Percentiles rank a stretch among this genome's conserved stretches.
Conservation (phyloP, 2,797 vertebrate species). For the Hybognathus amarus region DNA sequence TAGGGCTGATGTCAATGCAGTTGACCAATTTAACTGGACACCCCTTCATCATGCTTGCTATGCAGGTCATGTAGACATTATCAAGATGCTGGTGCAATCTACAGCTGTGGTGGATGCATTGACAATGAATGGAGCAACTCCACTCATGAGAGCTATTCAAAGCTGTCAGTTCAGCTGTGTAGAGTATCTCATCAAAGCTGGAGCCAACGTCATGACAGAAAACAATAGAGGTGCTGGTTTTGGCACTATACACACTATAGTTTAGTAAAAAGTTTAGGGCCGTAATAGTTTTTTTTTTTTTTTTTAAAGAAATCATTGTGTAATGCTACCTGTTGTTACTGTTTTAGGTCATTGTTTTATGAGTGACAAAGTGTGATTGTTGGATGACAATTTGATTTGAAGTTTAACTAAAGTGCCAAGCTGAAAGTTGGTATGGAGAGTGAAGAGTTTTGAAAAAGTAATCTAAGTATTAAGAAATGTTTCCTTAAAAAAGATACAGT, state of each 20-base stretch:
- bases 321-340: too few species aligned
- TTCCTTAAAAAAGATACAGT: too few species aligned
- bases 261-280: neutral
- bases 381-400: too few species aligned
- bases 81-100: constrained; percentile 75
- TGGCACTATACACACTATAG: too few species aligned
- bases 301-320: neutral
- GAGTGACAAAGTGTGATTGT: too few species aligned
- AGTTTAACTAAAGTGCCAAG: too few species aligned
- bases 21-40: constrained; percentile 87
- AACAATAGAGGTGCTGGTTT: constrained; percentile 78
- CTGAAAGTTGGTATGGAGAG: too few species aligned
- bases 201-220: constrained; percentile 74
- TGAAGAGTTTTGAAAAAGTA: too few species aligned
- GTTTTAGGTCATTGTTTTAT: too few species aligned
- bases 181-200: constrained; percentile 75
- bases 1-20: constrained; percentile 78
- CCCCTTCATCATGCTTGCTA: constrained; percentile 86
- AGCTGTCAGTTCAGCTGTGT: constrained; percentile 79
- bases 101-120: constrained; percentile 77
- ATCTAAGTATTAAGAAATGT: too few species aligned
- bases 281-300: neutral
- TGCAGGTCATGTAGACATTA: constrained; percentile 79
- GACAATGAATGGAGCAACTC: constrained; percentile 79
- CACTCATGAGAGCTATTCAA: constrained; percentile 84